Evolutionary conservation across 2,797 vertebrate genomes (phyloP), one percentile per base, ranked within the genome.

Genomic region (Botia almorhae): DNA sequence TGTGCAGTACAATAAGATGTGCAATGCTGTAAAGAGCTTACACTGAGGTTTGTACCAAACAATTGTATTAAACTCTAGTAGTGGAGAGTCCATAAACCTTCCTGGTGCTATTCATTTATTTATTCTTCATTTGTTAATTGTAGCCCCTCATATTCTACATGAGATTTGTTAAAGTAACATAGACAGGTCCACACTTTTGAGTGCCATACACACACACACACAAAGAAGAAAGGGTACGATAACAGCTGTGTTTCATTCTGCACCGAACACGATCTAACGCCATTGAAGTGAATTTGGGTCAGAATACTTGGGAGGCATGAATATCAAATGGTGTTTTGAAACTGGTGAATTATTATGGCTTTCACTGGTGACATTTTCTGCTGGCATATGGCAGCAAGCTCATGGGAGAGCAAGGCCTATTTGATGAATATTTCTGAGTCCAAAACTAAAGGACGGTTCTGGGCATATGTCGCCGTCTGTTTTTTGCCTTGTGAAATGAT

Each of bases 301-400:
- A 94, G 93, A 93, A 93, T 95, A 93, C 95, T 95, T 95, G 92
- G 94, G 94, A 96, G 94, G 93, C 92, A 95, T 95, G 94, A 96
- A 95, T 95, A 96, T 96, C 94, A 97, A 95, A 96, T 94, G 93
- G 91, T 93, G 92, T 95, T 95, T 93, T 96, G 94, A 96, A 96
- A 96, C 94, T 93, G 90, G 94, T 95, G 96, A 97, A 96, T 96
- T 96, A 96, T 95, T 96, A 95, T 96, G 95, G 96, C 95, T 97
- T 96, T 96, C 95, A 95, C 94, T 93, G 95, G 94, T 98, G 97
- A 97, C 96, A 98, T 98, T 98, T 97, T 96, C 94, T 93, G 90
- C 92, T 86, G 91, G 94, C 96, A 97, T 98, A 97, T 96, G 96
- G 96, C 92, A 93, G 92, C 82, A 89, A 94, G 94, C 97, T 97